These are phyloP conservation scores for Pantelozetes paolii DNA, from an alignment of 2,888 invertebrate species.

Conservation along the genomic window DNA sequence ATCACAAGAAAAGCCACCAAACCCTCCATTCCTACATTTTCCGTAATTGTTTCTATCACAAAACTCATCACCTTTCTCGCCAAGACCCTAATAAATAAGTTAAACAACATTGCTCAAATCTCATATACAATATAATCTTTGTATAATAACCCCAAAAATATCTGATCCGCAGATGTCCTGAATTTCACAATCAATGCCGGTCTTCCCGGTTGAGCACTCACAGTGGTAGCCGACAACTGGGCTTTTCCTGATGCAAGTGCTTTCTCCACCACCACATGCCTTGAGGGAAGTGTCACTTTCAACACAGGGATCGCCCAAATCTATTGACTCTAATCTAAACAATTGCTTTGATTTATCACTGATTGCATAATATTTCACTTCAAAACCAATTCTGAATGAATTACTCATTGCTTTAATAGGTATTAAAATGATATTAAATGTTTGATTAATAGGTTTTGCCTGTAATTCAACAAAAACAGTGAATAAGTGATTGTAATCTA, in stretches of 20 bases:
- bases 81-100: background rate
- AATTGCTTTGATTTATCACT: background rate
- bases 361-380: background rate
- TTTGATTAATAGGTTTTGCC: background rate
- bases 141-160: too few species aligned
- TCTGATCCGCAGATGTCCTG: background rate
- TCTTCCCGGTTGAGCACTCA: background rate
- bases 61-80: background rate
- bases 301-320: constrained; percentile 3
- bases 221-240: background rate
- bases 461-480: background rate
- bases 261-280: background rate
- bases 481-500: too few species aligned
- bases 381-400: background rate
- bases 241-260: background rate
- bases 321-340: background rate
- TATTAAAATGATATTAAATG: background rate
- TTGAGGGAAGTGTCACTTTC: background rate
- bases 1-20: background rate
- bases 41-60: background rate
- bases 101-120: too few species aligned
- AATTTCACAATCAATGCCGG: background rate
- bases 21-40: background rate
- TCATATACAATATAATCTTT: too few species aligned
- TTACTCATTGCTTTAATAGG: background rate